Evolutionary conservation across 2,797 vertebrate species (phyloP).

Genomic region (Mormyrops attenuatus): DNA sequence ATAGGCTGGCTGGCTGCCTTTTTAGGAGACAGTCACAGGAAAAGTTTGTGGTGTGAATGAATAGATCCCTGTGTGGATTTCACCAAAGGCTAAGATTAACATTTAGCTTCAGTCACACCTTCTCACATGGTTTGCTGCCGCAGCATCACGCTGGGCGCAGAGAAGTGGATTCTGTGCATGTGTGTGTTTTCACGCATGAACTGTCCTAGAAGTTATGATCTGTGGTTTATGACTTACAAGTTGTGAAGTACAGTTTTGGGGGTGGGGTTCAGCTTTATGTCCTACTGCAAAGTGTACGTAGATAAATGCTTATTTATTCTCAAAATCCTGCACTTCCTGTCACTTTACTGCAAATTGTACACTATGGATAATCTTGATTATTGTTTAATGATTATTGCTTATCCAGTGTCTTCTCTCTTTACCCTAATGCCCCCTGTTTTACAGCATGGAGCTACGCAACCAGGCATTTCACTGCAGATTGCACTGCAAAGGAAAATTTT

Average conservation of each 20-base stretch:
- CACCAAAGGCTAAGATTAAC: slow-evolving; percentile 60
- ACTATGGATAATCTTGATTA: background rate
- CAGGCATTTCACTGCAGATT: background rate
- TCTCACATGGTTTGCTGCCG: slow-evolving; percentile 58
- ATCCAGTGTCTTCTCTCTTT: background rate
- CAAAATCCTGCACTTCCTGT: background rate
- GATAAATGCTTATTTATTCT: background rate
- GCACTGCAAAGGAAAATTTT: background rate
- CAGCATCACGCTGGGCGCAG: background rate
- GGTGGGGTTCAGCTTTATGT: background rate
- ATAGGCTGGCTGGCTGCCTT: background rate
- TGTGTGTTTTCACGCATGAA: background rate
- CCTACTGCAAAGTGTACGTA: background rate
- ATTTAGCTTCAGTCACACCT: slow-evolving; percentile 62
- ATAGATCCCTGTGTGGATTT: slow-evolving; percentile 55
- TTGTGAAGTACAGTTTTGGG: background rate
- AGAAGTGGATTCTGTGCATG: background rate
- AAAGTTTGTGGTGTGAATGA: slow-evolving; percentile 38
- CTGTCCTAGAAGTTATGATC: background rate
- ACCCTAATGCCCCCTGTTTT: background rate
- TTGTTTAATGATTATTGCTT: background rate
- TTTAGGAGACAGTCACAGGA: slow-evolving; percentile 43
- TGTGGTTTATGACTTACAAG: background rate
- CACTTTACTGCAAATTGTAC: background rate
- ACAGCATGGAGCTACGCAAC: background rate